Evolutionary conservation across 2,797 vertebrate species (phyloP).

Genomic region (Syndactyla subalaris): DNA sequence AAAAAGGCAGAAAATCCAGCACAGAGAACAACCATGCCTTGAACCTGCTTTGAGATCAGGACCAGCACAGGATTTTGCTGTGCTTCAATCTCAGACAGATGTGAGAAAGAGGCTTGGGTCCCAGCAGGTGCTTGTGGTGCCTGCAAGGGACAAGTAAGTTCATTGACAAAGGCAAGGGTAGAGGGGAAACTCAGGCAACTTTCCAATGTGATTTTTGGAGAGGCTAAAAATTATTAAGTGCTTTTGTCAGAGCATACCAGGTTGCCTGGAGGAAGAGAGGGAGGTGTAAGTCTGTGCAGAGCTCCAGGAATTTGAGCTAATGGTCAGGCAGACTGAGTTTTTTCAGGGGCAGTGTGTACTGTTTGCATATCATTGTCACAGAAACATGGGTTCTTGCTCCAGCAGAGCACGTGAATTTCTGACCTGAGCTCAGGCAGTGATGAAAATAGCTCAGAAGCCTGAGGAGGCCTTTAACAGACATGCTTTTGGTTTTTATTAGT

Average conservation of each 20-base stretch:
- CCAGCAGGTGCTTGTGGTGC: neutral
- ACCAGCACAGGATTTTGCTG: neutral
- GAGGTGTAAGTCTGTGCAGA: neutral
- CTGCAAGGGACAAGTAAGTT: neutral
- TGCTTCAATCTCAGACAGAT: neutral
- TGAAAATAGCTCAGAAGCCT: neutral
- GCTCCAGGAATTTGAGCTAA: neutral
- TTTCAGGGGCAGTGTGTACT: neutral
- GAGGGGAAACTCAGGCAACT: neutral
- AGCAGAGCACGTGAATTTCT: neutral
- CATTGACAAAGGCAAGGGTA: neutral
- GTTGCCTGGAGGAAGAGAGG: neutral
- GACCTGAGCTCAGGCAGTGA: neutral
- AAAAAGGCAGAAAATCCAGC: neutral
- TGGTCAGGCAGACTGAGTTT: neutral
- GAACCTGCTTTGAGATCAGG: neutral
- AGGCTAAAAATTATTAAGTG: neutral
- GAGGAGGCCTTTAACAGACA: neutral
- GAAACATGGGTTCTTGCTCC: neutral
- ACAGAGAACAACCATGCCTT: neutral
- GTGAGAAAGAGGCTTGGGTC: neutral
- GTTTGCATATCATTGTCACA: neutral
- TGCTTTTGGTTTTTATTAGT: slow-evolving; percentile 75
- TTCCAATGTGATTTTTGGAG: neutral
- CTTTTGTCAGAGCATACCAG: neutral